These are phyloP conservation scores for Camponotus pennsylvanicus DNA, from an alignment of 1,140 invertebrate genomes.

Conservation along the genomic window DNA sequence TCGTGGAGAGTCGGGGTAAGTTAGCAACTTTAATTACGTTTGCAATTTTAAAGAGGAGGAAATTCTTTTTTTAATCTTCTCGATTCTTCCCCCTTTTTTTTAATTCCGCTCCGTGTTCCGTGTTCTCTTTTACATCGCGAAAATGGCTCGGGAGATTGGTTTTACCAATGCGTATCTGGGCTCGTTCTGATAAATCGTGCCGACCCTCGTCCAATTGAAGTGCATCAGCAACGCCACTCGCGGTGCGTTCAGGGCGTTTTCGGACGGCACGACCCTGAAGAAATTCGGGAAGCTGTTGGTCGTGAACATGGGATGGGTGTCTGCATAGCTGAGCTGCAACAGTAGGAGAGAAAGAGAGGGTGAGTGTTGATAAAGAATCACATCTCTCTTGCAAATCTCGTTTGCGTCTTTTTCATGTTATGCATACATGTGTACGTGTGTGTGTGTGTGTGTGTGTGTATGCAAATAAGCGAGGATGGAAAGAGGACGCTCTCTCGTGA, in stretches of 20 bases:
- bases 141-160: background rate
- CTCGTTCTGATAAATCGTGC: conserved; percentile 98
- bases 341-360: conserved; percentile 58
- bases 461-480: conserved; percentile 19
- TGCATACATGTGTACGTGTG: no score
- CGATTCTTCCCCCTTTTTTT: background rate
- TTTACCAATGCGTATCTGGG: conserved; percentile 96
- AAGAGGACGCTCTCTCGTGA: background rate
- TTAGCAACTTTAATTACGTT: background rate
- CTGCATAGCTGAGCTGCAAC: conserved; percentile 97
- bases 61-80: background rate
- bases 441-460: background rate
- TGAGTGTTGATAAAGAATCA: conserved; percentile 8
- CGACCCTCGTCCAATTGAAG: conserved; percentile 99
- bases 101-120: background rate
- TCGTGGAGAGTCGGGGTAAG: background rate
- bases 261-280: conserved; percentile 97
- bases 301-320: conserved; percentile 99
- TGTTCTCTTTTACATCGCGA: no score
- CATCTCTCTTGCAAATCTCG: background rate
- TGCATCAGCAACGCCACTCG: conserved; percentile 94
- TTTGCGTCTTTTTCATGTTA: background rate
- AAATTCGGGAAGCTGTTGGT: conserved; percentile 98
- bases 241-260: conserved; percentile 98
- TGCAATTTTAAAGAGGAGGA: background rate